Conservation (phyloP, 2,113 vertebrate species). For the Ceyx margarethae region DNA sequence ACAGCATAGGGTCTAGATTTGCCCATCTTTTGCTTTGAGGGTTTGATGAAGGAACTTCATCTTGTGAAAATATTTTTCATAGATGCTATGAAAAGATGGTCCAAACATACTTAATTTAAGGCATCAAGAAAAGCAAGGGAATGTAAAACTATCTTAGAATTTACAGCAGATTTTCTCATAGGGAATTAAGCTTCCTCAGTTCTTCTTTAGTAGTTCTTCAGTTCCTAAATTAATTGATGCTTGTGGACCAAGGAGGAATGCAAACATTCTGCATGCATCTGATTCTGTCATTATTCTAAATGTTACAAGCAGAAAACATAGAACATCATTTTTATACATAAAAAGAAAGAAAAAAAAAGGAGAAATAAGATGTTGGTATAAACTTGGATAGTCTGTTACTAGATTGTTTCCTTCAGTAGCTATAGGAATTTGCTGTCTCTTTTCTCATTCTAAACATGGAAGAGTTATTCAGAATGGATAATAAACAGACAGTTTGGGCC, state of each 20-base stretch:
- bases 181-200: neutral
- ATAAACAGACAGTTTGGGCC: neutral
- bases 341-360: neutral
- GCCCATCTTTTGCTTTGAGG: neutral
- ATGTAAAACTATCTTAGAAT: neutral
- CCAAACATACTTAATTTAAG: neutral
- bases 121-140: neutral
- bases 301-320: neutral
- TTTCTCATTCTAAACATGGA: neutral
- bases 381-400: neutral
- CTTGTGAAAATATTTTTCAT: neutral
- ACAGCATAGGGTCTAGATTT: neutral
- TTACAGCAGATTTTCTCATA: neutral
- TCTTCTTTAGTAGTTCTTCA: neutral
- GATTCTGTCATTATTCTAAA: neutral
- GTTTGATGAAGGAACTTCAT: rapidly evolving
- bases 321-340: neutral
- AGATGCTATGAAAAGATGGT: neutral
- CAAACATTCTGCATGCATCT: neutral
- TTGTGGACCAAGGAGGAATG: neutral
- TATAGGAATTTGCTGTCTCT: neutral
- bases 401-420: neutral
- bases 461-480: neutral
- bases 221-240: neutral
- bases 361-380: neutral